Evolutionary conservation across 2,888 invertebrate genomes (phyloP).

Genomic region (Cerastoderma edule): DNA sequence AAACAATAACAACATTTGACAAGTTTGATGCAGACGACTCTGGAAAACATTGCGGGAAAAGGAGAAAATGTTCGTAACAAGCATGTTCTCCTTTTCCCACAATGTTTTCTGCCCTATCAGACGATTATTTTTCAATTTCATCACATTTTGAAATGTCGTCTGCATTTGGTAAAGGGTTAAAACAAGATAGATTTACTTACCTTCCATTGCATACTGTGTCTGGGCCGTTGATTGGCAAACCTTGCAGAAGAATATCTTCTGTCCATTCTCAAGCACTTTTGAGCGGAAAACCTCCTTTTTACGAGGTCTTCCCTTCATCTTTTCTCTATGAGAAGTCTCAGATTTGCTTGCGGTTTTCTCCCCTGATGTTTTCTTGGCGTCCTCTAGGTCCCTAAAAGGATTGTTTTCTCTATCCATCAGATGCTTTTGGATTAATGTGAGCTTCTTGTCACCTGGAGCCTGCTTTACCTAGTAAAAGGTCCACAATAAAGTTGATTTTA

Average conservation of each 20-base stretch:
- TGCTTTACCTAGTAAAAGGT: too few relatives aligned
- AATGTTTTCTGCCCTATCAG: too few relatives aligned
- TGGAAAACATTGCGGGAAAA: too few relatives aligned
- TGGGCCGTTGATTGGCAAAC: constrained; percentile 33
- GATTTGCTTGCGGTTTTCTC: not conserved
- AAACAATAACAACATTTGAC: too few relatives aligned
- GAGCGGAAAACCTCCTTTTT: constrained; percentile 35
- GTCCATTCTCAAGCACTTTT: constrained; percentile 23
- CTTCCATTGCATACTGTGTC: constrained; percentile 45
- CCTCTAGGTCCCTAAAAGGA: not conserved
- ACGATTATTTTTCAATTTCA: too few relatives aligned
- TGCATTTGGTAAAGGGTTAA: too few relatives aligned
- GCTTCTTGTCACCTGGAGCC: constrained; percentile 16
- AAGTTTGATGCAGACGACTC: too few relatives aligned
- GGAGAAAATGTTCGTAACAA: too few relatives aligned
- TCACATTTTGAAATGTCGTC: too few relatives aligned
- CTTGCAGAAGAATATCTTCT: constrained; percentile 36
- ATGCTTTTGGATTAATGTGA: constrained; percentile 20
- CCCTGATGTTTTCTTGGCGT: not conserved
- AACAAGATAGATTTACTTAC: constrained; percentile 33
- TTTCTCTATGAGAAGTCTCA: too few relatives aligned
- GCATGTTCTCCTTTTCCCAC: too few relatives aligned
- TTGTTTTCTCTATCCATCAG: constrained; percentile 27
- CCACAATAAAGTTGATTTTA: too few relatives aligned
- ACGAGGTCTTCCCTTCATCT: constrained; percentile 35